phyloP scores from a whole-genome alignment of 1,140 invertebrate species.

The Tetragonula clypearis region DNA sequence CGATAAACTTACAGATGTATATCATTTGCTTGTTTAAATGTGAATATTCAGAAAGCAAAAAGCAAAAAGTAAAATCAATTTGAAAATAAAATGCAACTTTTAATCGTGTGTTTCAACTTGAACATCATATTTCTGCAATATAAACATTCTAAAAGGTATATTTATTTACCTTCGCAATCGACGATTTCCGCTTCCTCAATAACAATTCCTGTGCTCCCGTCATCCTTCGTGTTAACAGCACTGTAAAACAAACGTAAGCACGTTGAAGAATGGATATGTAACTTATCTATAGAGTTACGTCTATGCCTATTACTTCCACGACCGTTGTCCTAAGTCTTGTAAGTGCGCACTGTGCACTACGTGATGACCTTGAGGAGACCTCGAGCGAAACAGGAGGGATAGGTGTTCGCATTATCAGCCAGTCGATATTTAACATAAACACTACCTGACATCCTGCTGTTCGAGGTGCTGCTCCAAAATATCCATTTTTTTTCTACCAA shows the following conservation, averaged over 20 bases:
- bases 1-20: background rate
- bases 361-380: slow-evolving; percentile 77
- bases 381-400: slow-evolving; percentile 64
- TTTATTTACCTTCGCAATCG: slow-evolving; percentile 78
- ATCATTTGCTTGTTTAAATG: background rate
- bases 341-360: slow-evolving; percentile 74
- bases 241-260: slow-evolving; percentile 65
- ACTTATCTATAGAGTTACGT: slow-evolving; percentile 43
- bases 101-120: background rate
- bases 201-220: slow-evolving; percentile 74
- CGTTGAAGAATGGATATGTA: slow-evolving; percentile 48
- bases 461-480: slow-evolving; percentile 81
- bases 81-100: background rate
- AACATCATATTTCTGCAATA: background rate
- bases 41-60: background rate
- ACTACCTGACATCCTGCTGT: slow-evolving; percentile 79
- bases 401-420: slow-evolving; percentile 48
- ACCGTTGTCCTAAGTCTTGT: slow-evolving; percentile 63
- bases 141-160: background rate
- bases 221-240: slow-evolving; percentile 70
- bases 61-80: background rate
- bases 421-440: slow-evolving; percentile 60
- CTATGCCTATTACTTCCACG: slow-evolving; percentile 66
- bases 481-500: slow-evolving; percentile 77
- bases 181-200: slow-evolving; percentile 81